Base-by-base conservation (phyloP, 2,113 vertebrate species). In the Equus quagga region DNA sequence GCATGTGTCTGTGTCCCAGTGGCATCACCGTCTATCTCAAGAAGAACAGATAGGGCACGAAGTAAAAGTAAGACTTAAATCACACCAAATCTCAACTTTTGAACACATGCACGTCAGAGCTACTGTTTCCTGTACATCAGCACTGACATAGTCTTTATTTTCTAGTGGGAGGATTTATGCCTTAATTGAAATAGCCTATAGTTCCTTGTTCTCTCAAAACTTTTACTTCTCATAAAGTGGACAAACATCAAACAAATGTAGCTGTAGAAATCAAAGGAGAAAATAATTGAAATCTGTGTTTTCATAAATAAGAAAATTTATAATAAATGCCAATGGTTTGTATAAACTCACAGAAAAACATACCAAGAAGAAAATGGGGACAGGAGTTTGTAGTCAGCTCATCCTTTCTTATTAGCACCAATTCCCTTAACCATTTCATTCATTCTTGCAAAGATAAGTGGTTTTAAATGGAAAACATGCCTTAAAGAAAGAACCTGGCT, bases 341-440 rank as follows among this genome's bases (percentile, higher is more conserved):
- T 54, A 83, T 96, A 89, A 95, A 96, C 33, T 75, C 88, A 60
- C 11, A 58, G 84, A 88, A 96, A 97, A 90, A 93, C 31, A 95
- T 46, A 95, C 64, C 24, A 80, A 51, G 76, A 91, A 96, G 80
- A 67, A 95, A 96, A 91, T 76, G 54, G 84, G 86, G 73, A 65
- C 44, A 87, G 46, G 36, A 90, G 64, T 87, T 86, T 78, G 84
- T 44, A 93, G 80, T 83, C 72, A 90, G 83, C 75, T 44, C 89
- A 82, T 95, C 83, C 88, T 78, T 96, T 64, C 80, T 90, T 97
- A 97, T 97, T 94, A 96, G 84, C 24, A 92, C 62, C 62, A 91
- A 94, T 96, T 97, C 49, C 70, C 76, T 95, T 94, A 96, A 97
- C 83, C 88, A 86, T 70, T 97, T 91, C 87, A 94, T 87, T 96